Conservation (phyloP, 2,797 vertebrate species). For the Psittacula derbiana region DNA sequence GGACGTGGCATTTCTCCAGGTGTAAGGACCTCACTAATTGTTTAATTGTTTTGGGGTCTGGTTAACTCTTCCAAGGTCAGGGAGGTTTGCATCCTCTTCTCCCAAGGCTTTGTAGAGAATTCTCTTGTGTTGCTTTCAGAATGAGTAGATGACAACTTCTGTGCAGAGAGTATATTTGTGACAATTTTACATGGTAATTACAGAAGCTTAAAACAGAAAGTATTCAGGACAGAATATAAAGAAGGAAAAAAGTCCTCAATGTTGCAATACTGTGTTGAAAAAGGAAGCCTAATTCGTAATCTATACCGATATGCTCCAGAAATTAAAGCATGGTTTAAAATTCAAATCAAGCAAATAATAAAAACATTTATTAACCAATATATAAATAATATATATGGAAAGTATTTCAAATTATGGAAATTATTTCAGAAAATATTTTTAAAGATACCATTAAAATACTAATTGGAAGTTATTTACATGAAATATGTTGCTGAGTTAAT, state of each 20-base stretch:
- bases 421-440: neutral
- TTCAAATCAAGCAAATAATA: neutral
- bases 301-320: neutral
- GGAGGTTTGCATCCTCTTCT: neutral
- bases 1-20: neutral
- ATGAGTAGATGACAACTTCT: neutral
- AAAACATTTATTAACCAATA: neutral
- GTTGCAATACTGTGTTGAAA: neutral
- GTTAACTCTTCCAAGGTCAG: neutral
- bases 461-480: neutral
- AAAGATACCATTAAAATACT: neutral
- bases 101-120: neutral
- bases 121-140: neutral
- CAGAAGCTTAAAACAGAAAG: neutral
- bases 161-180: neutral
- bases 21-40: neutral
- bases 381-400: neutral
- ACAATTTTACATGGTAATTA: neutral
- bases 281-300: neutral
- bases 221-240: neutral
- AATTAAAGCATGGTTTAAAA: neutral
- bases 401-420: neutral
- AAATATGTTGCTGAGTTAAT: neutral
- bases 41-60: neutral
- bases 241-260: rapidly evolving